Conservation (phyloP, 2,113 vertebrate genomes). For the Catharus fuscescens region DNA sequence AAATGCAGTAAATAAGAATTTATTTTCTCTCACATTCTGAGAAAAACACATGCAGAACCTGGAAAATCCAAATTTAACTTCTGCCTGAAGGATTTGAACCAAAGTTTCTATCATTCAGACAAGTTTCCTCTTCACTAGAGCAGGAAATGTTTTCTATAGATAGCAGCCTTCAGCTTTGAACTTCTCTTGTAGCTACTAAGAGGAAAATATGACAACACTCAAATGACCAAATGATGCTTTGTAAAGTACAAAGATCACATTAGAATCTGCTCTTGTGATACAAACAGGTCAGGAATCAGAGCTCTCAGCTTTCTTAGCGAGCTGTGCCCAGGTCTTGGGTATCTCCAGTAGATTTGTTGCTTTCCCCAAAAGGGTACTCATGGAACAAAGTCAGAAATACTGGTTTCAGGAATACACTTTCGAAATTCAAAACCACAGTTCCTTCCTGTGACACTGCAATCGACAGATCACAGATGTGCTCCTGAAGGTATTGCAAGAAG, state of each 20-base stretch:
- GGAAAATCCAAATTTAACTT: background rate
- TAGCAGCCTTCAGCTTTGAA: background rate
- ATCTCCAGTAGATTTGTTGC: background rate
- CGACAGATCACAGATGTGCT: background rate
- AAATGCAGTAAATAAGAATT: background rate
- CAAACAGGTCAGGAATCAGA: background rate
- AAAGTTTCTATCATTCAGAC: background rate
- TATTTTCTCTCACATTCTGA: background rate
- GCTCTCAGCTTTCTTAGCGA: background rate
- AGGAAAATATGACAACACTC: fast-evolving
- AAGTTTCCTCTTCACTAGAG: background rate
- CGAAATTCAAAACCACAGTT: background rate
- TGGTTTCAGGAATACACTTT: background rate
- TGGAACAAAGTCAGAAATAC: background rate
- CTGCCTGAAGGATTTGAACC: background rate
- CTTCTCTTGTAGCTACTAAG: background rate
- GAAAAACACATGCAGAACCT: background rate
- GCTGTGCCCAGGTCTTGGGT: background rate
- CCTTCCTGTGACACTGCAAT: background rate
- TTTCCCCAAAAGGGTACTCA: background rate
- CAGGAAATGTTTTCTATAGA: background rate
- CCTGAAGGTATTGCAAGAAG: background rate
- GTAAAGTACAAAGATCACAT: background rate
- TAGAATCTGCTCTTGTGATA: background rate
- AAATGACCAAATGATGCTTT: background rate